Base-by-base conservation (phyloP, 2,888 invertebrate species). In the Neria commutata region DNA sequence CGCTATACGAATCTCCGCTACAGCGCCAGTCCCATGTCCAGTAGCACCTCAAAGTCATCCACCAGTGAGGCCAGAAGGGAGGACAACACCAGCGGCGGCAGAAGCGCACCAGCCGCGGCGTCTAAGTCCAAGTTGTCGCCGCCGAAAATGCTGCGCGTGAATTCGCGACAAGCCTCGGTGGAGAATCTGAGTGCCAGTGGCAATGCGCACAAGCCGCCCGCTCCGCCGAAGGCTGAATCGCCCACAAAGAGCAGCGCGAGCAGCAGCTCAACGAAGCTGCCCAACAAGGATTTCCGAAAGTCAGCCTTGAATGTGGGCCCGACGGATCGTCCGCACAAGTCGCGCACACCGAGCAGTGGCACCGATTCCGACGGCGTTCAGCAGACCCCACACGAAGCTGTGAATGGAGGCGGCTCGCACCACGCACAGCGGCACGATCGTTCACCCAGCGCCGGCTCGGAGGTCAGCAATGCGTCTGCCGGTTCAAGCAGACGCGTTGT, bases 231-330 rank as follows among this genome's bases (percentile, higher is more conserved):
- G 49, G 66, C 70, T 72, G 82, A 71, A 63, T 61, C 86, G 72
- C 81, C 80, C 63, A 72, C 72, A 2, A 82, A 81, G 51, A 75
- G 63, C 60, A 79, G 67, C 23, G 54, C 63, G 19, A 64, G 58
- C 33, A 23, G 83, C 8, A 59, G 65, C 33, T 59, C 71, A 3
- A 69, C 69, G 2, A 85, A 84, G 56, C 74, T 76, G 67, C 84
- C 87, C 21, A 90, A 90, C 76, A 90, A 91, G 79, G 90, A 90
- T 75, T 89, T 89, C 67, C 83, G 91, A 33, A 91, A 91, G 76
- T 91, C 90, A 0, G 87, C 88, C 0, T 76, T 91, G 14, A 91
- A 91, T 78, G 89, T 90, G 82, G 85, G 84, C 46, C 82, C 84
- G 25, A 78, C 80, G 0, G 82, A 82, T 56, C 70, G 81, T 0